Base-by-base conservation (phyloP, 1,140 invertebrate species). In the Bombus ignitus region DNA sequence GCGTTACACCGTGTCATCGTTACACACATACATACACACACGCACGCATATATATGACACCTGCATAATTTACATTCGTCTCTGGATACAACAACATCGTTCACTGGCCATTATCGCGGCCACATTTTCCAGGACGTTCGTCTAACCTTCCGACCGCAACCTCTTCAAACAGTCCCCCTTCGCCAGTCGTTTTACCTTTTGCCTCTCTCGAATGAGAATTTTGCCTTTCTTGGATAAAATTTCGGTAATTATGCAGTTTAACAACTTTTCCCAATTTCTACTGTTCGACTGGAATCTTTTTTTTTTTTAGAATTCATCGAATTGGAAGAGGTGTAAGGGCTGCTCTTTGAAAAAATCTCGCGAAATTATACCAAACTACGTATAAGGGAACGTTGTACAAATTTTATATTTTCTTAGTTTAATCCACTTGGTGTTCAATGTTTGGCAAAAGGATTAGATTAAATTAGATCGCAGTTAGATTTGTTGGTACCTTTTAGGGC, bases 11-110 rank as follows among this genome's bases (percentile, higher is more conserved):
- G 75, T 74, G 74, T 73, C 70, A 75, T 42, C 78, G 74, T 78
- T 78, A 53, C 35, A 15, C 75, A 79, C 71, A 68, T 47, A 53
- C 1, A 53, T 1, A 2, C 13, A 44, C 39, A 9, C 47, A 32
- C 47, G 1, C 76, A 65, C 66, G 44, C 75, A 42, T 35, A 10
- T 75, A 79, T 71, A 44, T 75, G 71, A 72, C 84, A n/a, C 5
- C 18, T 77, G 74, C 85, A 73, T 74, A 44, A 89, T 83, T 77
- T 81, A 81, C 80, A 72, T 66, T 79, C 77, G 88, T 57, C 81
- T 47, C 78, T 84, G 78, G 74, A 83, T 70, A 75, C 53, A 66
- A 87, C 59, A 65, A 57, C 78, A 76, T 77, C 59, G 35, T 72
- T 73, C 68, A 65, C 0, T 62, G 74, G 37, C 35, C 62, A 77